Percentiles rank a stretch among this genome's conserved stretches.
Conservation (phyloP, 2,888 invertebrate genomes). For the Furcula furcula region DNA sequence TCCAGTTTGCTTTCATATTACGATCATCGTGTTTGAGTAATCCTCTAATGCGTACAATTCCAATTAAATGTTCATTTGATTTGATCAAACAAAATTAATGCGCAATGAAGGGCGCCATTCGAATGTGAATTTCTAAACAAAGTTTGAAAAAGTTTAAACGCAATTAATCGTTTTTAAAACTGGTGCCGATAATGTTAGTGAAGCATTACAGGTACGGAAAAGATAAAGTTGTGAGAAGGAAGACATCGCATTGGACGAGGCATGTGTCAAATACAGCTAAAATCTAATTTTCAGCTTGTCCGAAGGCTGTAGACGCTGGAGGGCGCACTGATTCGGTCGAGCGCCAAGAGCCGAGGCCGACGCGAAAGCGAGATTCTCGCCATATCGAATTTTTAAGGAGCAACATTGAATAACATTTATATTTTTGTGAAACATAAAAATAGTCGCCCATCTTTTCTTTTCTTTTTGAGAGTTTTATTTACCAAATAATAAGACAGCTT, state of each 20-base stretch:
- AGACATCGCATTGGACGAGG: conserved; percentile 31
- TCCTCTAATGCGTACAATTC: not conserved
- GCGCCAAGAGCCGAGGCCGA: conserved; percentile 11
- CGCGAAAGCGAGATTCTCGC: conserved; percentile 2
- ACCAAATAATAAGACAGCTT: too few relatives aligned
- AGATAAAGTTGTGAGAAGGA: conserved; percentile 30
- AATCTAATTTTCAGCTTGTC: conserved; percentile 71
- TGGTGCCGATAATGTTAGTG: conserved; percentile 1
- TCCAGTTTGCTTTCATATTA: not conserved
- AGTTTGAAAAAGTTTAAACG: too few relatives aligned
- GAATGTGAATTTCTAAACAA: too few relatives aligned
- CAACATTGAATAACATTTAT: too few relatives aligned
- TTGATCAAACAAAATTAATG: not conserved
- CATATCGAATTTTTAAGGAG: conserved; percentile 64
- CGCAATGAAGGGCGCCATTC: conserved; percentile 2
- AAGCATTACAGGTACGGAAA: conserved; percentile 4
- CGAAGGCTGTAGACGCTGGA: conserved; percentile 50
- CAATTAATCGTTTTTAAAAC: too few relatives aligned
- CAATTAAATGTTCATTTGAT: conserved; percentile 1
- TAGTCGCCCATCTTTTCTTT: too few relatives aligned
- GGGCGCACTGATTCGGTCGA: conserved; percentile 34
- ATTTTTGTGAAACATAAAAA: too few relatives aligned
- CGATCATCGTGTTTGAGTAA: not conserved
- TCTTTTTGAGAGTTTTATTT: too few relatives aligned
- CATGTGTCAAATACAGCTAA: conserved; percentile 58